Evolutionary conservation across 2,113 vertebrate genomes (phyloP).

Genomic region (Regulus satrapa): DNA sequence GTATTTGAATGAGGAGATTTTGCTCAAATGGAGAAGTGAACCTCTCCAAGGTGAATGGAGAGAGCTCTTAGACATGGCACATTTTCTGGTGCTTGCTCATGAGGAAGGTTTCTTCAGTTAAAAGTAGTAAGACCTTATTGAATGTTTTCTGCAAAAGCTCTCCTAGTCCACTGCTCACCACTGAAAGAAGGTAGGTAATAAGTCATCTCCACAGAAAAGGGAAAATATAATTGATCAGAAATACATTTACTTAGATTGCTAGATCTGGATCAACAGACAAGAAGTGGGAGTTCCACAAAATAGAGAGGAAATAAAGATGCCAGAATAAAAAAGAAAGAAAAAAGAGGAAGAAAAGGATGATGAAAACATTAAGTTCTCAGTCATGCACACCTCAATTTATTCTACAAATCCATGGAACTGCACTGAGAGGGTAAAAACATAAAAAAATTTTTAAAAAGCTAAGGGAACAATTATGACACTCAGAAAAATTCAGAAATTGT

Average conservation of each 20-base stretch:
- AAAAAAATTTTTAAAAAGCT: too few species aligned
- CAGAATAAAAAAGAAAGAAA: neutral
- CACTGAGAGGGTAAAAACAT: neutral
- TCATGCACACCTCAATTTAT: neutral
- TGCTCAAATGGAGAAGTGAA: neutral
- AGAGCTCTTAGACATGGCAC: neutral
- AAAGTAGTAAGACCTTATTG: neutral
- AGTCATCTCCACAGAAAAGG: neutral
- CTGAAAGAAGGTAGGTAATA: neutral
- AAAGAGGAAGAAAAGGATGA: neutral
- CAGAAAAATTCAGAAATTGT: neutral
- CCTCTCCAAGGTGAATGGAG: neutral
- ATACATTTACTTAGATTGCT: neutral
- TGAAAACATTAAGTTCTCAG: neutral
- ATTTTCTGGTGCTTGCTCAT: neutral
- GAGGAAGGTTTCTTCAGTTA: neutral
- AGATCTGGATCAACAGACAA: neutral
- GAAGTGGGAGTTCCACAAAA: neutral
- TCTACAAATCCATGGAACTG: neutral
- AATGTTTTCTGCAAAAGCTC: neutral
- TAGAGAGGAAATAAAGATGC: neutral
- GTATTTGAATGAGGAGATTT: neutral
- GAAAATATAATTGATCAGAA: neutral
- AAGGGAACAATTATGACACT: neutral
- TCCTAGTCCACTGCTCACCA: neutral